Evolutionary conservation across 2,113 vertebrate species (phyloP), one percentile per base, ranked within the genome.

Genomic region (Bungarus multicinctus): DNA sequence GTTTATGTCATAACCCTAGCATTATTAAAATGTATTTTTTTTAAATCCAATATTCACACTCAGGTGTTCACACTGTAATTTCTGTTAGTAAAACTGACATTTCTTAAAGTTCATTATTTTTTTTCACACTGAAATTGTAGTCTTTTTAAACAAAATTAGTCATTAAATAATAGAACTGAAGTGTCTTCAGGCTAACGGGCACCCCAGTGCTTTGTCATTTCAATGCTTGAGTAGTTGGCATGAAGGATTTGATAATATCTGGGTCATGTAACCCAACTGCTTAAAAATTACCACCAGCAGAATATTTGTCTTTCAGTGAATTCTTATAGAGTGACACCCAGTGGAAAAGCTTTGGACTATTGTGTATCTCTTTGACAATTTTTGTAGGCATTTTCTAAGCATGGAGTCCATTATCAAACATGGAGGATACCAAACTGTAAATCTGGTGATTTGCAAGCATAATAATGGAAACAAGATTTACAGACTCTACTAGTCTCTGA

Each of bases 71-170:
- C 97, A 95, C 95, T 92, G 2, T 97, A 98, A 98, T 98, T 98
- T 97, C 97, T 97, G 93, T 98, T 97, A 97, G 97, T 96, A 97
- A 97, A 98, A 98, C 90, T 98, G 98, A 98, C 97, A 98, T 98
- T 98, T 98, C 85, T 95, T 95, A 97, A 98, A 98, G 97, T 98
- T 98, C 97, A 97, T 98, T 97, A 97, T 97, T 97, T 97, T 97
- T 58, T 81, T 97, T 96, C 91, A 94, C 90, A 5, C 95, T 92
- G 97, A 96, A 97, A 97, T 97, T 96, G 97, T 94, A 92, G 93
- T 94, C 45, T 43, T 60, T 86, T 86, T 47, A 50, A 50, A 50
- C 47, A 50, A 50, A 50, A 50, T 50, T 0, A 97, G 96, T 90
- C 94, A 94, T 98, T 96, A 97, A 97, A 96, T 96, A 95, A 96